Base-by-base conservation (phyloP, 2,113 vertebrate genomes). In the Peromyscus polionotus region DNA sequence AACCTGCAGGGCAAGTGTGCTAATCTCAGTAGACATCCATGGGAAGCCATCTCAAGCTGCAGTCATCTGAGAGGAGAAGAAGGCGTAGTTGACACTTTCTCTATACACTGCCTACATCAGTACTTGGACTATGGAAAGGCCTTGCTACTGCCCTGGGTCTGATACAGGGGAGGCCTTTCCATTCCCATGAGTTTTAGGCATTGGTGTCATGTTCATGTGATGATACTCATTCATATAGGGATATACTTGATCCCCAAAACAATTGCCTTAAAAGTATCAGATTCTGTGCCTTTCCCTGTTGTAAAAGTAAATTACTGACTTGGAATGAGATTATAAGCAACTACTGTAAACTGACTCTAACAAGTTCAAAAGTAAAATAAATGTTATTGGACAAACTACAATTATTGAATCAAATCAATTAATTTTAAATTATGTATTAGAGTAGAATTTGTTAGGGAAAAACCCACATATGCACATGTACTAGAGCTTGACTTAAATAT, bases 401-500 rank as follows among this genome's bases (percentile, higher is more conserved):
- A 92, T 92, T 16, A 26, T 61, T 95, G 77, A 93, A 48, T 72
- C n/a, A 91, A 90, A 88, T 90, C 11, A 72, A 33, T 57, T 77
- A 88, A 76, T 28, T 96, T 87, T 73, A 83, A 94, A 91, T 59
- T 95, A 65, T n/a, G 48, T 6, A 84, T 85, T 59, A 93, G 86
- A 87, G 16, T 31, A 94, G 85, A 94, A 61, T 45, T 42, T 88
- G 26, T 75, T 87, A 89, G 68, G 86, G 92, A 81, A 95, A 26
- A n/a, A 61, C 5, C 7, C 39, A 33, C 79, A 77, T 80, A n/a
- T 75, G 79, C 20, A 24, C 31, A 51, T 81, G 2, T 65, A 87
- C 75, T 93, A 91, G 33, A 86, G 68, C 79, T 91, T 87, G 68
- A 92, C 70, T 84, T 92, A 96, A 86, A 95, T 80, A 51, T 75